Evolutionary conservation across 1,140 invertebrate genomes (phyloP), one percentile per base, ranked within the genome.

Genomic region (Triops longicaudatus): DNA sequence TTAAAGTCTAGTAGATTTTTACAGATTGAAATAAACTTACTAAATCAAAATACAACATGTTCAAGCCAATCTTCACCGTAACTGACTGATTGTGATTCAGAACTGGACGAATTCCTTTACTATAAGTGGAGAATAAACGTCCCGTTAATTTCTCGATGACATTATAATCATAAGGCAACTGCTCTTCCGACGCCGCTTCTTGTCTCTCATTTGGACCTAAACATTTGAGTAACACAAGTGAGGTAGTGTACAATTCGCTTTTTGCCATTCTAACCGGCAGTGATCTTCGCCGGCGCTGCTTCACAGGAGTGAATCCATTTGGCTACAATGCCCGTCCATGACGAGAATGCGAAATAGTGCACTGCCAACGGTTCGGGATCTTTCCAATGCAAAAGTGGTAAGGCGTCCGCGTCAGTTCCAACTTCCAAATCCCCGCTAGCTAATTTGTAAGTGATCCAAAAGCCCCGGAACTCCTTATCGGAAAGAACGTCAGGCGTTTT

Each of bases 241-340:
- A 63, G 14, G 0, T 37, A 37, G 31, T 37, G 2, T 14, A 14
- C 0, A 2, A 63, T n/a, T 63, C 31, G 2, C 17, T 17, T 22
- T 63, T 1, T 22, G 14, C 17, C 6, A 50, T 63, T n/a, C 1
- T 63, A n/a, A 63, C 50, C 50, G 22, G 17, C 17, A 63, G 5
- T 17, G 22, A 5, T 63, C 6, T 63, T 63, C 14, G 50, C 17
- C 22, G 50, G 0, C 4, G 50, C 6, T 10, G 50, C 17, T 12
- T 79, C 14, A 81, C 88, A 90, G 76, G 88, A 86, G 78, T 86
- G 88, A 27, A 86, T 83, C 82, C 88, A 88, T 79, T 88, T 88
- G 0, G 86, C 85, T 79, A 88, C 87, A 1, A 88, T 85, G 5
- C 84, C 85, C n/a, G 82, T 84, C 88, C 88, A 89, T 1, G 87